Evolutionary conservation across 2,888 invertebrate species (phyloP).

Genomic region (Resseliella maxima): DNA sequence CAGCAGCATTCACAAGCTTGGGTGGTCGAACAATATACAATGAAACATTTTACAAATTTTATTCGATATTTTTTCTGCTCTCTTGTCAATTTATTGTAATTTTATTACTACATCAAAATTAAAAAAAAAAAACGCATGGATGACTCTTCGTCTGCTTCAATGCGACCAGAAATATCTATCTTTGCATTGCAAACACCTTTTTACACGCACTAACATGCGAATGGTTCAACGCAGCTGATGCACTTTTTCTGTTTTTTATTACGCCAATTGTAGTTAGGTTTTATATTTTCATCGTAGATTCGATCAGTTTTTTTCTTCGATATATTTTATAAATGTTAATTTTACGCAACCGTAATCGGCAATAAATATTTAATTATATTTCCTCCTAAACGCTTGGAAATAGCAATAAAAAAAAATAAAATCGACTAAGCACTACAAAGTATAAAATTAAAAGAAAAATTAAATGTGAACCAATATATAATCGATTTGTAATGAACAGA

Average conservation of each 20-base stretch:
- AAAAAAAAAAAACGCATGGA: constrained; percentile 16
- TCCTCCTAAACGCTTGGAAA: background rate
- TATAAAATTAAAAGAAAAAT: background rate
- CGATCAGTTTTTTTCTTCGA: background rate
- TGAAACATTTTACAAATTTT: background rate
- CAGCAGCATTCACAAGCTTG: background rate
- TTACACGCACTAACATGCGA: background rate
- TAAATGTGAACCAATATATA: background rate
- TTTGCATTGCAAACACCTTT: background rate
- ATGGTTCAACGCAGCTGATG: background rate
- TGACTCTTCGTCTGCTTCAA: background rate
- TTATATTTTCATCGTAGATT: background rate
- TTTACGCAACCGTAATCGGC: constrained; percentile 4
- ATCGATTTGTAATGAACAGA: constrained; percentile 4
- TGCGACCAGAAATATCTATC: background rate
- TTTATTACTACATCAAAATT: background rate
- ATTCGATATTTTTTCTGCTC: background rate
- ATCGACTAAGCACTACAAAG: background rate
- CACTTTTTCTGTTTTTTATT: background rate
- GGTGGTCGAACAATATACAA: background rate
- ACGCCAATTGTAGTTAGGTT: background rate
- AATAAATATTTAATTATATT: background rate
- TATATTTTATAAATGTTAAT: background rate
- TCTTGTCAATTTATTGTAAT: background rate
- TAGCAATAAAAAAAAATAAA: background rate